Evolutionary conservation across 2,888 invertebrate genomes (phyloP), one percentile per base, ranked within the genome.

Genomic region (Conops quadrifasciatus): DNA sequence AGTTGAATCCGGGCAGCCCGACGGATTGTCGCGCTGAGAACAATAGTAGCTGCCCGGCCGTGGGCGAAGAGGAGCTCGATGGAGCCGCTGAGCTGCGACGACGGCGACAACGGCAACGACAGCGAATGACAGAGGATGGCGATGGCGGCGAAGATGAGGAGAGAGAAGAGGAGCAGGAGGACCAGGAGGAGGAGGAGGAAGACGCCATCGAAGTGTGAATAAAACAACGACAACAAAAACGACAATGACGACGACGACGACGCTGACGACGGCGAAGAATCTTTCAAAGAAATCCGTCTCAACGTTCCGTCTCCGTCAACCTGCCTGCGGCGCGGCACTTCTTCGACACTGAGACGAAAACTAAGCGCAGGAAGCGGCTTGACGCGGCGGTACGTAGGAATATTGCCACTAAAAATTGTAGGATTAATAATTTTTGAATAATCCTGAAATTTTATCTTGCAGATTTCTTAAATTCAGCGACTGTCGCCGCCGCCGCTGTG

Each of bases 1-100:
- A 83, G 24, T 72, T 86, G 2, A 86, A 86, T 81, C 86, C 86
- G 1, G 86, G 86, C 53, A 86, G 86, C 77, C 85, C 86, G 64
- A 85, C 86, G 7, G 82, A 83, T 16, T 36, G 36, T 9, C 78
- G 84, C 49, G 64, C 70, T 4, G 72, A 67, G 21, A 67, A 71
- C 62, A 76, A 74, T 63, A 74, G 45, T 24, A 80, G 80, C 69
- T 80, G 78, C 76, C 77, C 79, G 71, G 75, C 77, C 64, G 75
- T 76, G 71, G 80, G 79, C 71, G 80, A 80, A 56, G 80, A 80
- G 28, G 79, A 75, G 71, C 75, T 78, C 24, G 43, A 36, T 43
- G 69, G 59, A 58, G 67, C 7, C 47, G 49, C 21, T 28, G 19
- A 45, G 19, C 16, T 16, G 16, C 26, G 30, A 15, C 47, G 19